A percentile compares a stretch with the other conserved stretches of the same genome.
These are phyloP conservation scores for Oryzaephilus surinamensis DNA, from an alignment of 1,140 invertebrate genomes.

Conservation along the genomic window DNA sequence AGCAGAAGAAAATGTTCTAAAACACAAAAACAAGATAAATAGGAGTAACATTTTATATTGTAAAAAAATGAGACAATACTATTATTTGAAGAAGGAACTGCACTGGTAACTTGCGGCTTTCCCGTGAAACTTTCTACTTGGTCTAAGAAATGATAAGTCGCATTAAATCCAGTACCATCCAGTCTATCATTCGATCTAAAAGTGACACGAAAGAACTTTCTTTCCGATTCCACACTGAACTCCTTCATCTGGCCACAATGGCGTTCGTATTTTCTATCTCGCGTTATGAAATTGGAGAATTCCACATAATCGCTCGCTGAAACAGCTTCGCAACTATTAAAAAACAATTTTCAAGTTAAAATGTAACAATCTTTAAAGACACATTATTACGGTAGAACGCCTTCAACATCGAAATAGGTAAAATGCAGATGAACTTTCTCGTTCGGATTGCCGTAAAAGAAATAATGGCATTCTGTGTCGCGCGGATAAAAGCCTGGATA, in stretches of 20 bases:
- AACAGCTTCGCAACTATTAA: too few relatives aligned
- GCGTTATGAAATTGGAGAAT: slow-evolving; percentile 84
- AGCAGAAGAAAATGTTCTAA: too few relatives aligned
- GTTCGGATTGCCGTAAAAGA: slow-evolving; percentile 72
- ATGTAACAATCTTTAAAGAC: background rate
- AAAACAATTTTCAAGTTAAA: too few relatives aligned
- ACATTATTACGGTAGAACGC: slow-evolving; percentile 70
- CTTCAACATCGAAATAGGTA: slow-evolving; percentile 84
- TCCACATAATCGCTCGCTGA: slow-evolving; percentile 89
- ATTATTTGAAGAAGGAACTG: too few relatives aligned
- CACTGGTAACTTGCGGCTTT: too few relatives aligned
- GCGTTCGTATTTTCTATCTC: slow-evolving; percentile 73
- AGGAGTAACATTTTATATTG: too few relatives aligned
- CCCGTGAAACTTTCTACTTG: slow-evolving; percentile 28
- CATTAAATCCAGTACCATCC: slow-evolving; percentile 88
- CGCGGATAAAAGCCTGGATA: slow-evolving; percentile 86
- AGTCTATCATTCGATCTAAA: slow-evolving; percentile 88
- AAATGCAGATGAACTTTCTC: slow-evolving; percentile 82
- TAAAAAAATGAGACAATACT: too few relatives aligned
- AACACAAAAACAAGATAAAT: too few relatives aligned
- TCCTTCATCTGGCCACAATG: slow-evolving; percentile 76
- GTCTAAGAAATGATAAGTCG: slow-evolving; percentile 67
- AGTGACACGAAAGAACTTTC: slow-evolving; percentile 87
- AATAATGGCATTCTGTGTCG: slow-evolving; percentile 89
- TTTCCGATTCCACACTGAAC: slow-evolving; percentile 76